Base-by-base conservation (phyloP, 2,113 vertebrate genomes). In the Myotis lucifugus region DNA sequence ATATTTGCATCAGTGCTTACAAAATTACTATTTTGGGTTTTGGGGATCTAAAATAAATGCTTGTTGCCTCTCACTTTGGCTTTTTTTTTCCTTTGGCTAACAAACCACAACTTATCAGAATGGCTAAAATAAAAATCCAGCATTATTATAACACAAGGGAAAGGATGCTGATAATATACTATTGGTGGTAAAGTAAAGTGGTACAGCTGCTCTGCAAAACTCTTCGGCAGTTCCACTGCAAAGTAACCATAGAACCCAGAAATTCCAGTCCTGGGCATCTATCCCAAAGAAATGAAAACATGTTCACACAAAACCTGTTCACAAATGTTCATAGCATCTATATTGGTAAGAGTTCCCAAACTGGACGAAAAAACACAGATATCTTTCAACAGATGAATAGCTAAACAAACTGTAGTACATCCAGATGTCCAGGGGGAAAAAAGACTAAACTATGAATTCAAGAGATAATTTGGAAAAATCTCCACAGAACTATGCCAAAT, bases 301-400 rank as follows among this genome's bases (percentile, higher is more conserved):
- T 27, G 8, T 46, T 74, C 74, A 85, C 52, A 40, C 46, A 89
- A 92, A 79, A 46, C 10, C 15, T 70, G 23, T 27, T 95, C 81
- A 82, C 59, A 86, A 86, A 77, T 92, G 59, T 87, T 82, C 86
- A 72, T 13, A 29, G 52, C 25, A 90, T 64, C 59, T 83, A 42
- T 83, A 93, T 77, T 40, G 52, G 42, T 48, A 90, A 77, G 23
- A 86, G 37, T 14, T 14, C 23, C 61, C 15, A 87, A 48, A 48
- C 27, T 46, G 50, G 8, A 66, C 27, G 23, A 88, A 69, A 93
- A 79, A 59, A 81, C 11, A 32, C 25, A 76, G 66, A 46, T 29
- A 74, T 29, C 25, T 12, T 81, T 95, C 40, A 88, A 72, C 6
- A 72, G 27, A 66, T n/a, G 19, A 72, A 88, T 34, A 27, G 5